Conservation (phyloP, 2,113 vertebrate species). For the Heterotilapia buettikoferi region DNA sequence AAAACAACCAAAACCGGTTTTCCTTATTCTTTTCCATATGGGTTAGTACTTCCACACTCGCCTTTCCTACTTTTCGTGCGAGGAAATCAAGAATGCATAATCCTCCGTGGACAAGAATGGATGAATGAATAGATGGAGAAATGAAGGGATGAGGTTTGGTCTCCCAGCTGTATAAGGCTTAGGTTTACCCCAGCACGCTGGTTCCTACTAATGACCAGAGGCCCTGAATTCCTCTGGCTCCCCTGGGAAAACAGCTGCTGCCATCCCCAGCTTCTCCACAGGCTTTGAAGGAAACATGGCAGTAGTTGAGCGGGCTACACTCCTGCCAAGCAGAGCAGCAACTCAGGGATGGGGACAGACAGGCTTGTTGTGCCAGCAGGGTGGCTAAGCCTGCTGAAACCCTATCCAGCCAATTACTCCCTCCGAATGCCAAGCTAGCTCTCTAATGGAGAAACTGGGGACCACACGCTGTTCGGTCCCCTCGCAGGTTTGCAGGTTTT, state of each 20-base stretch:
- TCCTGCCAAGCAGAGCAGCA: constrained; percentile 58
- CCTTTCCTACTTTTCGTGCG: neutral
- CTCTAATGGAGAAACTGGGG: constrained; percentile 72
- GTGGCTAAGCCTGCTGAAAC: constrained; percentile 71
- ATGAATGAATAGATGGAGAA: neutral
- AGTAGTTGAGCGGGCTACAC: constrained; percentile 45
- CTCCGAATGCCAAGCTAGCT: constrained; percentile 57
- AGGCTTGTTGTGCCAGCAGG: constrained; percentile 68
- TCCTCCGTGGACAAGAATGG: neutral
- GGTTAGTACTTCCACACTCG: neutral
- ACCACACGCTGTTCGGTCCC: constrained; percentile 51
- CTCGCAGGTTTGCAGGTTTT: constrained; percentile 42
- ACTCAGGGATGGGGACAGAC: constrained; percentile 51
- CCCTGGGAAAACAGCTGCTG: constrained; percentile 71
- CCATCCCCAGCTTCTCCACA: constrained; percentile 50
- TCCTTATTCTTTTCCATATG: neutral
- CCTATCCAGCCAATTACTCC: constrained; percentile 72
- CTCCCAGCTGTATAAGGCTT: constrained; percentile 63
- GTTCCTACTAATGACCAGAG: constrained; percentile 73
- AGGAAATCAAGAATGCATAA: constrained; percentile 1
- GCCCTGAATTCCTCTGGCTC: constrained; percentile 54
- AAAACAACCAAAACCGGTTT: neutral
- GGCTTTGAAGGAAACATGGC: constrained; percentile 66
- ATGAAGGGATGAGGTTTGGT: constrained; percentile 32
- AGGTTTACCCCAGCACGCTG: constrained; percentile 48